A percentile compares a stretch with the other conserved stretches of the same genome.
Evolutionary conservation across 1,140 invertebrate species (phyloP).

Genomic region (Cyphomyrmex costatus): DNA sequence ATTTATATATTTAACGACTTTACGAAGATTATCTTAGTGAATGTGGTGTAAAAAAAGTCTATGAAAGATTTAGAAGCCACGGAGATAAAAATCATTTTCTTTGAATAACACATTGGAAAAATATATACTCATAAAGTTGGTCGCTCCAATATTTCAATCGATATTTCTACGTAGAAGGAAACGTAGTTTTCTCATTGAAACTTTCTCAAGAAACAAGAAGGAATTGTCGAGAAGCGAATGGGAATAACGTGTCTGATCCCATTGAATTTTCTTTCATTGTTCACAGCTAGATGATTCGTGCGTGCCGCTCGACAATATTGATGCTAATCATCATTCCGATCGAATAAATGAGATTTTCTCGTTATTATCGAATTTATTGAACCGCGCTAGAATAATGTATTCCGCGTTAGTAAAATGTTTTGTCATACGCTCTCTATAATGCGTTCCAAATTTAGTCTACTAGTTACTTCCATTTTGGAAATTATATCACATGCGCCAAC

Average conservation of each 20-base stretch:
- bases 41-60: not conserved
- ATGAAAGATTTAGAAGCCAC: not conserved
- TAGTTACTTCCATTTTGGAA: constrained; percentile 1
- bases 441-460: not conserved
- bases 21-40: not conserved
- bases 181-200: constrained; percentile 6
- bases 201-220: constrained; percentile 21
- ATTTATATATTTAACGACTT: not conserved
- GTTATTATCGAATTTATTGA: constrained; percentile 20
- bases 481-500: not conserved
- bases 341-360: constrained; percentile 23
- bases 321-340: constrained; percentile 47
- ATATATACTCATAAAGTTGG: not conserved
- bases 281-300: constrained; percentile 1
- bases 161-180: constrained; percentile 18
- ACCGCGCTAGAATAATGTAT: constrained; percentile 3
- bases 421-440: not conserved
- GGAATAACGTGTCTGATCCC: constrained; percentile 32
- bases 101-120: constrained; percentile 9
- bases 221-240: constrained; percentile 17
- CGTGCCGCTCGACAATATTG: constrained; percentile 29
- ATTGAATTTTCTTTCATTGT: constrained; percentile 17
- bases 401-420: not conserved
- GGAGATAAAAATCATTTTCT: not conserved
- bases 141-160: not conserved